Base-by-base conservation (phyloP, 2,113 vertebrate species). In the Hippocampus zosterae region DNA sequence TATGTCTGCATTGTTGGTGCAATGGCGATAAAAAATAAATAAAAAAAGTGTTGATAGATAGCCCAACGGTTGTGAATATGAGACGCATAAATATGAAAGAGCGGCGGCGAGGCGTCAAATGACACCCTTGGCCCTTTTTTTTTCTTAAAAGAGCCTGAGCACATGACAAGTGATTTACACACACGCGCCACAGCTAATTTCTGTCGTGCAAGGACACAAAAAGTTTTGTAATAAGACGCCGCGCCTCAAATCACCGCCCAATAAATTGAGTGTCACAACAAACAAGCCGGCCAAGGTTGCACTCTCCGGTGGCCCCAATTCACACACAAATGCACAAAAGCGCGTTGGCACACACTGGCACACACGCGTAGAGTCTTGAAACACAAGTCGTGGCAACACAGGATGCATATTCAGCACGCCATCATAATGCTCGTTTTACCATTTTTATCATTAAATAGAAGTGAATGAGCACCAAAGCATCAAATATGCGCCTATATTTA, bases 61-160 rank as follows among this genome's bases (percentile, higher is more conserved):
- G 95, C 83, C 87, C 93, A 95, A 94, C 94, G 93, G 86, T 95
- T 92, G 92, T 94, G 94, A 95, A 95, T 95, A 98, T 96, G 95
- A 96, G 94, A 94, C 91, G 92, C 95, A 97, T 98, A 98, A 98
- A 98, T 96, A 98, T 95, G 94, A 94, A 95, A 93, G 94, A 93
- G 92, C 88, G 87, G 87, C 86, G 80, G 84, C 78, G 57, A 80
- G 82, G 88, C 88, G 90, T 90, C 75, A 93, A 96, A 96, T 91
- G 91, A 92, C 93, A 96, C 95, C 95, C 94, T 94, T 95, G 95
- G 95, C 95, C 95, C 62, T 44, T 23, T 65, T 65, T 65, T 65
- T 90, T 95, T 94, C 92, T 95, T 94, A 96, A 94, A 94, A 93
- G 93, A 94, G 92, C 91, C 93, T 66, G 88, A 92, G 89, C 93